A percentile compares a stretch with the other conserved stretches of the same genome.
phyloP scores from a whole-genome alignment of 2,113 vertebrate genomes.

The Labeo catla region DNA sequence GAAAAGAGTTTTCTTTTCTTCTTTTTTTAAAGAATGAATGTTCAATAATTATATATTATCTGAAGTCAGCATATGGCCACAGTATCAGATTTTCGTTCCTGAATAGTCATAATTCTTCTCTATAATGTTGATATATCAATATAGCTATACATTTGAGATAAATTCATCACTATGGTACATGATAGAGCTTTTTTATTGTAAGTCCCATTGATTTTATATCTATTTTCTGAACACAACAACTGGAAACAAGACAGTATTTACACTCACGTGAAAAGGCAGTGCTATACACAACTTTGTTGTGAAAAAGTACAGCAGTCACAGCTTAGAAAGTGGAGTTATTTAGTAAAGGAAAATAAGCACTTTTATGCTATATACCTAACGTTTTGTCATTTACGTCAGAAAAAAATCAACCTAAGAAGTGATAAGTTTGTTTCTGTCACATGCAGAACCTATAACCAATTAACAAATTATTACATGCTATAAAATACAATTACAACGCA shows the following conservation, averaged over 20 bases:
- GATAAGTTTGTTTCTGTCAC: neutral
- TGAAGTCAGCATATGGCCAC: slow-evolving; percentile 48
- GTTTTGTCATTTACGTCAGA: neutral
- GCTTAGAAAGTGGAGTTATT: slow-evolving; percentile 11
- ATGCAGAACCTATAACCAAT: slow-evolving; percentile 8
- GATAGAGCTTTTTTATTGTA: slow-evolving; percentile 68
- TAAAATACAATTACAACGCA: neutral
- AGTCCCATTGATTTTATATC: slow-evolving; percentile 68
- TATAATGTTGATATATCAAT: slow-evolving; percentile 64
- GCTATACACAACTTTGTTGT: slow-evolving; percentile 72
- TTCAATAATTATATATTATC: slow-evolving; percentile 59
- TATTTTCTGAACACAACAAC: slow-evolving; percentile 55
- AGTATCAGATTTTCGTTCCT: slow-evolving; percentile 27
- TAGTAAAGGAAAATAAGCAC: neutral
- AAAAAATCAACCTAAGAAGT: neutral
- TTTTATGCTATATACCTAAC: neutral
- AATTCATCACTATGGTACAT: slow-evolving; percentile 69
- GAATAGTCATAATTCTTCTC: slow-evolving; percentile 48
- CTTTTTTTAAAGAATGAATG: slow-evolving; percentile 71
- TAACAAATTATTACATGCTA: neutral
- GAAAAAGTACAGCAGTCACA: slow-evolving; percentile 65
- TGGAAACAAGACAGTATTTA: slow-evolving; percentile 66
- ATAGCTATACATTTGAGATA: slow-evolving; percentile 73
- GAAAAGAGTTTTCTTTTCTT: slow-evolving; percentile 64
- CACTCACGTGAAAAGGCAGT: slow-evolving; percentile 77